Evolutionary conservation across 2,797 vertebrate genomes (phyloP), one percentile per base, ranked within the genome.

Genomic region (Microtus californicus): DNA sequence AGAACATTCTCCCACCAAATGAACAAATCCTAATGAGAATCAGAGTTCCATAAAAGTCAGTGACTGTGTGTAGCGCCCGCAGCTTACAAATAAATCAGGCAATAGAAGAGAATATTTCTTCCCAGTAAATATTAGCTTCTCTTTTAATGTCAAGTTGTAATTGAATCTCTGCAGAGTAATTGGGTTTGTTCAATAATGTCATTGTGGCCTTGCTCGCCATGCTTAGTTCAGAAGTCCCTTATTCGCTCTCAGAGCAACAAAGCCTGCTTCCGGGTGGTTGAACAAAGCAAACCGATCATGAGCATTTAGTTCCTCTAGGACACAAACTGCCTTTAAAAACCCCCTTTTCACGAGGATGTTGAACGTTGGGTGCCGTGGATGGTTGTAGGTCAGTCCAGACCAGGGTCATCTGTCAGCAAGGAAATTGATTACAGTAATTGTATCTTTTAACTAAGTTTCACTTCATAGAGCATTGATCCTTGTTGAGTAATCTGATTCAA

Each of bases 381-480:
- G 91, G 87, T 94, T 96, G 97, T 98, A 78, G 43, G 98, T 98
- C 98, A 96, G 89, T 94, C 97, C 94, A 98, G 94, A 97, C 94
- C 90, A 97, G 89, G 95, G 97, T 94, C 95, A 96, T 98, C 98
- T 98, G 98, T 98, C 98, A 98, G 94, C 98, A 97, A 98, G 92
- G 96, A 96, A 98, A 98, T 98, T 98, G 98, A 98, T 98, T 98
- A 96, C 93, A 98, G 98, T 97, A 98, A 98, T 98, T 98, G 98
- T 98, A 98, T 97, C 98, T 98, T 97, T 96, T 96, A 97, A 97
- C 95, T 93, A 80, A 97, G 97, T 97, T 97, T 73, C 95, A 95
- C 86, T 97, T 93, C 81, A 93, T 93, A 97, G 89, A 89, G 91
- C 96, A 98, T 98, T 98, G 98, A 98, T 98, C 98, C 97, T 97